Evolutionary conservation across 2,113 vertebrate species (phyloP).

Genomic region (Zosterops pallidus): DNA sequence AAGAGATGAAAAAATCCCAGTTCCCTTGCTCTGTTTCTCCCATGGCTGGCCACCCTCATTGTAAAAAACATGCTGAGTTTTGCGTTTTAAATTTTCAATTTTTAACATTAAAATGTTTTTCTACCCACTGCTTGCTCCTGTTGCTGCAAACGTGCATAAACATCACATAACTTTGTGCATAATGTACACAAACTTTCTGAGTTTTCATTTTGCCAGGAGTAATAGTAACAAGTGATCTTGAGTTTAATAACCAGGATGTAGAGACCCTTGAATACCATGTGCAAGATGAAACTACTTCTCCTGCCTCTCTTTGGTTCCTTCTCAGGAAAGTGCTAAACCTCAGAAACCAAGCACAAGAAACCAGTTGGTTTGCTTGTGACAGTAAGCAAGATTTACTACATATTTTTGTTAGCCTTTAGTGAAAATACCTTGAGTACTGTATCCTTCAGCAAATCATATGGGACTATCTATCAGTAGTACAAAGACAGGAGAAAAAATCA

Average conservation of each 20-base stretch:
- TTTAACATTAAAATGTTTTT: neutral
- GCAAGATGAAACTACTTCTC: neutral
- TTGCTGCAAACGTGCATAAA: neutral
- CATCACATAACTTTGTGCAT: neutral
- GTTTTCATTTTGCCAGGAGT: neutral
- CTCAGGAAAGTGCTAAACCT: neutral
- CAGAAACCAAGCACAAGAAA: neutral
- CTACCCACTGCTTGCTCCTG: neutral
- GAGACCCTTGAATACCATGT: neutral
- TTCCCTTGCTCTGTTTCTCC: neutral
- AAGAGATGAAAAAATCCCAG: neutral
- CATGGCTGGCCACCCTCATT: neutral
- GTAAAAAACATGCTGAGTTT: neutral
- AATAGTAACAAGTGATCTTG: neutral
- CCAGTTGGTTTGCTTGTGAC: neutral
- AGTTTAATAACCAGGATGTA: neutral
- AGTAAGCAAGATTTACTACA: neutral
- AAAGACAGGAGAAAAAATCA: neutral
- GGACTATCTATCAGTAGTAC: neutral
- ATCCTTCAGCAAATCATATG: neutral
- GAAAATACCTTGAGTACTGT: neutral
- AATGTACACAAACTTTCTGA: neutral
- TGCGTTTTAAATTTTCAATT: neutral
- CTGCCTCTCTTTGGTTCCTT: neutral
- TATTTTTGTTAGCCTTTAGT: neutral